These are phyloP conservation scores for Molorchus minor DNA, from an alignment of 2,888 invertebrate species.

Conservation along the genomic window DNA sequence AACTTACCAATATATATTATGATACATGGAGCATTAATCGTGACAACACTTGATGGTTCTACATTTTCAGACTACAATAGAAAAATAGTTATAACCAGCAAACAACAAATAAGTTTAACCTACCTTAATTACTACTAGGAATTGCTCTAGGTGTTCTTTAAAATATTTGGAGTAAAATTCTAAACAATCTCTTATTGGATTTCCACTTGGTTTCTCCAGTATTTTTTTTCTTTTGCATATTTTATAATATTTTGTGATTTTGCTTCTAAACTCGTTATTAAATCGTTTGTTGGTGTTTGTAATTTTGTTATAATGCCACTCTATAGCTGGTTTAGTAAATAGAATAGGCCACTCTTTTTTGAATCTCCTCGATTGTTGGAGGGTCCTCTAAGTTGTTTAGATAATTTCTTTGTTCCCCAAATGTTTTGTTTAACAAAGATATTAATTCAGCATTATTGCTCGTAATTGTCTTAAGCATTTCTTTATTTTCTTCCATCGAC, in stretches of 20 bases:
- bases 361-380: neutral
- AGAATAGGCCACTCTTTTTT: neutral
- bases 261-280: neutral
- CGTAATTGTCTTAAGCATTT: neutral
- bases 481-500: neutral
- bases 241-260: neutral
- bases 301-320: neutral
- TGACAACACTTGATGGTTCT: neutral
- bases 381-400: neutral
- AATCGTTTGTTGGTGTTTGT: neutral
- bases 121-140: neutral
- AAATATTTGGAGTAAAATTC: neutral
- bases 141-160: neutral
- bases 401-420: neutral
- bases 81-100: neutral
- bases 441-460: neutral
- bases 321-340: neutral
- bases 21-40: neutral
- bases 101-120: neutral
- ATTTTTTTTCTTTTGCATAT: neutral
- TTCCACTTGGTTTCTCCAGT: neutral
- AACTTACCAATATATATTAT: neutral
- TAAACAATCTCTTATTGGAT: neutral
- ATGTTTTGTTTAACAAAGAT: neutral
- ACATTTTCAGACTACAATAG: neutral